Evolutionary conservation across 92 coral and sea anemone species (phyloP), one percentile per base, ranked within the genome.

Genomic region (Porites cylindrica): DNA sequence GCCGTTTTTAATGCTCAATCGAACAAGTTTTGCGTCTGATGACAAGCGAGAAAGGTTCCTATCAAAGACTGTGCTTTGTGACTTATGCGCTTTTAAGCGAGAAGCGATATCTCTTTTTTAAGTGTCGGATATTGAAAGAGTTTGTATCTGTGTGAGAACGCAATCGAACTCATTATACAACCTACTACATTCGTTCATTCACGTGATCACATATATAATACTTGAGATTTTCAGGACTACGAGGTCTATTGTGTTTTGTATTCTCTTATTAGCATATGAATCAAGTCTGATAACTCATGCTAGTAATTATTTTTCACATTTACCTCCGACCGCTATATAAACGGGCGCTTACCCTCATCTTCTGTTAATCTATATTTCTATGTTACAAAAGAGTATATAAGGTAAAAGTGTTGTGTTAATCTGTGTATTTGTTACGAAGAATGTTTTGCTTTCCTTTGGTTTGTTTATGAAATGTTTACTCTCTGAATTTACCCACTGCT

Each of bases 191-290:
- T 64, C 6, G 6, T 38, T 82, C 18, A 8, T 20, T 70, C 68
- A 82, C 77, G 78, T 82, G 86, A 82, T 38, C 47, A 38, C 47
- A 38, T 38, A 38, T 19, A 50, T 19, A 11, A 7, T 10, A n/a
- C 56, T 69, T 69, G 86, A 82, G 78, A 71, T 54, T 32, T 71
- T 54, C 78, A 70, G 32, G 63, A 82, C 54, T 82, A 26, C 7
- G 2, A 38, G 5, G 5, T 43, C 75, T 59, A 21, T 70, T 82
- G 86, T 70, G 53, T 13, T 9, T 13, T 14, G 18, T 8, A 17
- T 26, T 68, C 29, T 58, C 11, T 19, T 16, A 81, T 82, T 82
- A 69, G 58, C 86, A 82, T 82, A 82, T 70, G 52, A 82, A 70
- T 82, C 23, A 14, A 66, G 7, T 9, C 7, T 21, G 16, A 19